A percentile compares a stretch with the other conserved stretches of the same genome.
These are phyloP conservation scores for Tringa solitaria DNA, from an alignment of 2,113 vertebrate species.

Conservation along the genomic window DNA sequence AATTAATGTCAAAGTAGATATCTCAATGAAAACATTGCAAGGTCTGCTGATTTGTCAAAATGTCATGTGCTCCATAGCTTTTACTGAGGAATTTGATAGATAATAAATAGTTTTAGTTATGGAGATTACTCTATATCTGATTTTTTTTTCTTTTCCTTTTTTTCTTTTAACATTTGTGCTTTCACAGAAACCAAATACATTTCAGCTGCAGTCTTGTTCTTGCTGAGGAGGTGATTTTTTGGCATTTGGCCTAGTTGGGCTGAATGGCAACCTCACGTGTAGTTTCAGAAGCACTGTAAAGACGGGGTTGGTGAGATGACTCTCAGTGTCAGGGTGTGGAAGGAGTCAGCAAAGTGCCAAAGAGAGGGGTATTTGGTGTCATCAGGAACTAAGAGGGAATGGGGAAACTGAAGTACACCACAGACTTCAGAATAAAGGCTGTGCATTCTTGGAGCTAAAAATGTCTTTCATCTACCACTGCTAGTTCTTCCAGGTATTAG, in stretches of 20 bases:
- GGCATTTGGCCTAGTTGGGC: not conserved
- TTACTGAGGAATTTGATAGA: not conserved
- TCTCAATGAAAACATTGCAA: not conserved
- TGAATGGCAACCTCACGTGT: not conserved
- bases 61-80: not conserved
- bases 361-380: not conserved
- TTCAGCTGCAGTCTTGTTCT: not conserved
- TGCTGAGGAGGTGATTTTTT: not conserved
- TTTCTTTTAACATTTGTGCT: not conserved
- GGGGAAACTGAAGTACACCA: not conserved
- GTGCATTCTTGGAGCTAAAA: not conserved
- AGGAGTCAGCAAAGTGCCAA: not conserved
- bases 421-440: not conserved
- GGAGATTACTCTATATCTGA: not conserved
- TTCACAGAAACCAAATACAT: not conserved
- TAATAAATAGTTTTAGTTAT: not conserved
- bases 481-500: not conserved
- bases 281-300: not conserved
- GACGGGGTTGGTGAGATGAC: not conserved
- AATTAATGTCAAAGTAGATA: not conserved
- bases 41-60: not conserved
- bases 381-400: not conserved
- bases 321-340: not conserved
- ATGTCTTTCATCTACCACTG: not conserved
- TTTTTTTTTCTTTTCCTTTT: rapidly evolving